These are phyloP conservation scores for Lasioglossum malachurum DNA, from an alignment of 2,888 invertebrate species.

Conservation along the genomic window DNA sequence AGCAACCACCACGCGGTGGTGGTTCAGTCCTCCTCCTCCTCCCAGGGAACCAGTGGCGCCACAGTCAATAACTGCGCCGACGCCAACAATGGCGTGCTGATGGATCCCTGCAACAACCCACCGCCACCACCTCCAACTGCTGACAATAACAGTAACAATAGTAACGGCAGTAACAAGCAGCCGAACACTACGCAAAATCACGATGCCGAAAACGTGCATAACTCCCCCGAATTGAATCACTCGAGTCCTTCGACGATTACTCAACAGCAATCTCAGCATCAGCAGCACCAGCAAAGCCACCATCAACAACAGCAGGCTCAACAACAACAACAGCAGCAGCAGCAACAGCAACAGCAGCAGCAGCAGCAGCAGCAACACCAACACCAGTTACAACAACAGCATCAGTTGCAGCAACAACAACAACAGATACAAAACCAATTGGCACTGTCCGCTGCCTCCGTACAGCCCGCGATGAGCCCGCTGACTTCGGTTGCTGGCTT, in stretches of 20 bases:
- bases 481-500: constrained; percentile 80
- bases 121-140: constrained; percentile 82
- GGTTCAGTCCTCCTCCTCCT: constrained; percentile 75
- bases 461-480: constrained; percentile 76
- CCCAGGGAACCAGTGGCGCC: constrained; percentile 73
- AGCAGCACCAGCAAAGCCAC: constrained; percentile 62
- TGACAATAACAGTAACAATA: constrained; percentile 71
- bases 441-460: constrained; percentile 65
- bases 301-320: constrained; percentile 83
- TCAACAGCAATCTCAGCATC: constrained; percentile 64
- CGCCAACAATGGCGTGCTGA: constrained; percentile 81
- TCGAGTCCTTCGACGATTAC: constrained; percentile 71
- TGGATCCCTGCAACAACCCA: constrained; percentile 83
- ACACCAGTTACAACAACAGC: constrained; percentile 84
- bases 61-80: constrained; percentile 75
- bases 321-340: constrained; percentile 68
- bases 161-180: constrained; percentile 71
- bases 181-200: constrained; percentile 78
- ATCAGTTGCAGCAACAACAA: constrained; percentile 80
- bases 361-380: constrained; percentile 69
- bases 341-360: constrained; percentile 84
- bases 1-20: constrained; percentile 73
- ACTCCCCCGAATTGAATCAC: constrained; percentile 84
- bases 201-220: constrained; percentile 80
- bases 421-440: constrained; percentile 72